Evolutionary conservation across 1,140 invertebrate genomes (phyloP).

Genomic region (Lutraria rhynchaena): DNA sequence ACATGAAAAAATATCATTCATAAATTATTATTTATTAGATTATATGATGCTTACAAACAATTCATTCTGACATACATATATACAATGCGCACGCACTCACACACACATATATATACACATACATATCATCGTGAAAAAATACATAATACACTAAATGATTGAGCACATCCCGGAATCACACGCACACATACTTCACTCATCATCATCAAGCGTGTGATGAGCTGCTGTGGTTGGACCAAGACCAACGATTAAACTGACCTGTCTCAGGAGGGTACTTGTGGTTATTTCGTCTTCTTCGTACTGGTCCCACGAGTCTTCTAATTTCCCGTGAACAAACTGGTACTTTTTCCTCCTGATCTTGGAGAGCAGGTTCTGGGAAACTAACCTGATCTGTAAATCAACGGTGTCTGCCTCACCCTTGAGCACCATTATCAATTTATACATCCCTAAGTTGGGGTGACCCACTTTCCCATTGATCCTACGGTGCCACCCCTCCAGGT

Average conservation of each 20-base stretch:
- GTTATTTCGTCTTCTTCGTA: constrained; percentile 15
- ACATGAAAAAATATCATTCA: too few relatives aligned
- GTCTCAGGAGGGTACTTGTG: neutral
- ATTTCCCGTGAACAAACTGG: neutral
- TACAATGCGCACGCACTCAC: too few relatives aligned
- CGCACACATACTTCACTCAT: too few relatives aligned
- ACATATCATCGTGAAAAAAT: too few relatives aligned
- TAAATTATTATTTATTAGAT: too few relatives aligned
- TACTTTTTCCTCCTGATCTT: neutral
- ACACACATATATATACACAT: neutral
- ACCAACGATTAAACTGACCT: neutral
- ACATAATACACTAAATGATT: neutral
- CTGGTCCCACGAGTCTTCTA: neutral
- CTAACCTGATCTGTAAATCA: constrained; percentile 12
- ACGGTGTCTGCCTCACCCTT: neutral
- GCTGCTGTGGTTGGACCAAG: constrained; percentile 6
- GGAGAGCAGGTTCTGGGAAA: neutral
- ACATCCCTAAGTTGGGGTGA: neutral
- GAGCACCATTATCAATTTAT: constrained; percentile 1
- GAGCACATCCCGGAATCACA: too few relatives aligned
- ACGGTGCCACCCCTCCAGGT: constrained; percentile 28
- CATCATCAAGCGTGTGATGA: too few relatives aligned
- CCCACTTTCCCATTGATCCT: neutral
- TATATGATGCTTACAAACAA: too few relatives aligned
- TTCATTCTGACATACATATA: neutral